Base-by-base conservation (phyloP, 2,797 vertebrate genomes). In the Cirrhinus molitorella region DNA sequence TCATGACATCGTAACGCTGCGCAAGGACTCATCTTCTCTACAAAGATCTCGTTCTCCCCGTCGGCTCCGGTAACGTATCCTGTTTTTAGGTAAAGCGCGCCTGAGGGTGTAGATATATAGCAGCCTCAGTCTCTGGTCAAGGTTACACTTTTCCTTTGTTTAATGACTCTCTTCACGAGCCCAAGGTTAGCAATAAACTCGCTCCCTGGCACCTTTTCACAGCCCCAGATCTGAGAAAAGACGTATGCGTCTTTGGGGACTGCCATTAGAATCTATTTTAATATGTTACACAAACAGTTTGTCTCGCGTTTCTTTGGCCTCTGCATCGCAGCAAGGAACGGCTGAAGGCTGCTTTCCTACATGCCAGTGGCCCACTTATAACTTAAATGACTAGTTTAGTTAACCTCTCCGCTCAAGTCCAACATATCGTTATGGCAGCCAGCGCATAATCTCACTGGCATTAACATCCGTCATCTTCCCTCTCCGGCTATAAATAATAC, bases 371-470 rank as follows among this genome's bases (percentile, higher is more conserved):
- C 90, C 90, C 94, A 95, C 88, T 94, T 95, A 95, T 95, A 93
- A 95, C 93, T 93, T 95, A 94, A 94, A 96, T 94, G 92, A 94
- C 93, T 95, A 93, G 92, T 95, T 96, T 94, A 95, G 91, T 94
- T 95, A 96, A 96, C 95, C 89, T 93, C 93, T 91, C 89, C 90
- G 91, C 92, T 94, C 91, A 95, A 95, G 92, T 90, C 76, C 92
- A 94, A 95, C 92, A 91, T 91, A 93, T 92, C 92, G 94, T 94
- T 95, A 95, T 92, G 90, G 95, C 91, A 90, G 87, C 94, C 90
- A 91, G 92, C 92, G 93, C 92, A 94, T 95, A 95, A 96, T 95
- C 95, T 94, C 92, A 91, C 43, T 57, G 19, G 90, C 93, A 96
- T 96, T 96, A 96, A 94, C 95, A 96, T 95, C 92, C 94, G 94